These are phyloP conservation scores for Gortyna flavago DNA, from an alignment of 2,888 invertebrate genomes.

Conservation along the genomic window DNA sequence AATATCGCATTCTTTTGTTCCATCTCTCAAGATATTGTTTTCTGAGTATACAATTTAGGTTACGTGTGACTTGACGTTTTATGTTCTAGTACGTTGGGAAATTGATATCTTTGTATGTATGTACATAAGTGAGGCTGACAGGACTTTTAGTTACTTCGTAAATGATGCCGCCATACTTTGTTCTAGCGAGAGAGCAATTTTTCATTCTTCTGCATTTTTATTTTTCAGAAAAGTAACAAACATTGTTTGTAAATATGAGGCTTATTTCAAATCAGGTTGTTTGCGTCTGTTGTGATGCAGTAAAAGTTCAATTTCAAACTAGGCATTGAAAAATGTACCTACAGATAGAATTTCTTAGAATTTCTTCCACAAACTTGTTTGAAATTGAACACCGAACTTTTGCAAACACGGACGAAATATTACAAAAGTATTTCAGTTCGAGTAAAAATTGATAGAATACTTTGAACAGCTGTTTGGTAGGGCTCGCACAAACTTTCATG, in stretches of 20 bases:
- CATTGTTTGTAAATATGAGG: not conserved
- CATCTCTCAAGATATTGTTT: conserved; percentile 59
- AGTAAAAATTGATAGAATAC: conserved; percentile 39
- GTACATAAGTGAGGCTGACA: conserved; percentile 11
- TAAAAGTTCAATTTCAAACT: conserved; percentile 37
- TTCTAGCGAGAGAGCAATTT: not conserved
- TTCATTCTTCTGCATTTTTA: not conserved
- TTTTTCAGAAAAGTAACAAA: not conserved
- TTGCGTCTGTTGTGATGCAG: conserved; percentile 1
- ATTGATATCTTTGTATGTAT: conserved; percentile 46
- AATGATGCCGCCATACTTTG: conserved; percentile 2
- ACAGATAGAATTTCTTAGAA: conserved; percentile 33
- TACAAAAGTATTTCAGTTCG: conserved; percentile 57
- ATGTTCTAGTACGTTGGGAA: conserved; percentile 47
- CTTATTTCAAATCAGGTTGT: conserved; percentile 12
- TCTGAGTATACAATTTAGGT: conserved; percentile 48
- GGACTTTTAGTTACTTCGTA: conserved; percentile 22
- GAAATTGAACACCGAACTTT: conserved; percentile 42
- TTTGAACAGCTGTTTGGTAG: conserved; percentile 37
- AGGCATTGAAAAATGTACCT: conserved; percentile 24
- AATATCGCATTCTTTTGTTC: conserved; percentile 55
- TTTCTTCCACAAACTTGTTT: conserved; percentile 44
- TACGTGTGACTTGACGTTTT: conserved; percentile 54
- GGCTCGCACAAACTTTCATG: conserved; percentile 14
- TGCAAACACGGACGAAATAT: conserved; percentile 51